Percentiles rank a stretch among this genome's conserved stretches.
Evolutionary conservation across 2,888 invertebrate genomes (phyloP).

Genomic region (Tiliacea citrago): DNA sequence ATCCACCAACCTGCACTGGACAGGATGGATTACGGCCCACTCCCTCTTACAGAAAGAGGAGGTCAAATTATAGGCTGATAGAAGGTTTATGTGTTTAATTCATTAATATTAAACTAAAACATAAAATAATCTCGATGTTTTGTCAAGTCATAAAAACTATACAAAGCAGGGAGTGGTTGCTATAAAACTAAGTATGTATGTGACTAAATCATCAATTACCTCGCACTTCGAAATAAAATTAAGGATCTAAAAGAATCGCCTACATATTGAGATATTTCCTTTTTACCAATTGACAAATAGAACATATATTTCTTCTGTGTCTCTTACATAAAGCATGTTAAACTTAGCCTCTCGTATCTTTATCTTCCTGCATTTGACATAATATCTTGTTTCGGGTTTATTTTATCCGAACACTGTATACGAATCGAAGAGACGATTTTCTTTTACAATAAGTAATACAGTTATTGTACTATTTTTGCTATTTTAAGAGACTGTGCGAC

Average conservation of each 20-base stretch:
- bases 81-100: too few relatives aligned
- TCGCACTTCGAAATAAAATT: background rate
- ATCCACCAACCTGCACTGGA: too few relatives aligned
- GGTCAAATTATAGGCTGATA: too few relatives aligned
- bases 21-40: too few relatives aligned
- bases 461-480: background rate
- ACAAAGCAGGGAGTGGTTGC: too few relatives aligned
- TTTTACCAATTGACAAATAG: background rate
- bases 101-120: too few relatives aligned
- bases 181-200: too few relatives aligned
- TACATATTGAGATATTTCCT: background rate
- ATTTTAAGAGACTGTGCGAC: background rate
- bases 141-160: too few relatives aligned
- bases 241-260: background rate
- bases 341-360: background rate
- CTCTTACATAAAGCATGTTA: background rate
- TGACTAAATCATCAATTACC: background rate
- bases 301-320: background rate
- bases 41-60: too few relatives aligned
- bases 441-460: background rate
- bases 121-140: too few relatives aligned
- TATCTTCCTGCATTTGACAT: constrained; percentile 35
- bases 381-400: constrained; percentile 24
- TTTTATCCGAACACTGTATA: constrained; percentile 1
- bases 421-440: background rate